Evolutionary conservation across 2,113 vertebrate species (phyloP).

Genomic region (Hippopotamus amphibius): DNA sequence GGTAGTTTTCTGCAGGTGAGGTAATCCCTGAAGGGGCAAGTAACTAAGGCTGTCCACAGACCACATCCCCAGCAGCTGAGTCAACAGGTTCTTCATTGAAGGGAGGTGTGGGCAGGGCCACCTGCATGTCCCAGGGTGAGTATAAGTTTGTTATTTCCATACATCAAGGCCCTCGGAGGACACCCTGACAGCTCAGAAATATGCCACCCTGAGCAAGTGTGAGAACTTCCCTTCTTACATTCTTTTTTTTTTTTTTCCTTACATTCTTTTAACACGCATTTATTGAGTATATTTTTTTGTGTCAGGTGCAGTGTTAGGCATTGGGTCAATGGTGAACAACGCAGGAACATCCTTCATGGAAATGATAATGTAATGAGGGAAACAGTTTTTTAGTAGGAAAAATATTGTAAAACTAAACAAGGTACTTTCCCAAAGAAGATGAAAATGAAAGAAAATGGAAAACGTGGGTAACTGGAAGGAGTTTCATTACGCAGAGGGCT

Average conservation of each 20-base stretch:
- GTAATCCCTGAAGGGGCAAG: not conserved
- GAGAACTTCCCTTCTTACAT: not conserved
- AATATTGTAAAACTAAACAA: slow-evolving; percentile 16
- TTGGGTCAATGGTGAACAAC: not conserved
- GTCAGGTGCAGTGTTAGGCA: not conserved
- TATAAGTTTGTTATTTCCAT: not conserved
- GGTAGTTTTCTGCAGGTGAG: not conserved
- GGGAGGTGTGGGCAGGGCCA: not conserved
- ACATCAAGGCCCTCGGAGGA: not conserved
- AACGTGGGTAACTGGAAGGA: not conserved
- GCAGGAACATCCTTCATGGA: not conserved
- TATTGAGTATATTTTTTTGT: not conserved
- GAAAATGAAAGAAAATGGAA: slow-evolving; percentile 3
- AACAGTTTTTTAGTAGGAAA: not conserved
- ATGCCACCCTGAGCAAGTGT: not conserved
- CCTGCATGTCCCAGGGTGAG: not conserved
- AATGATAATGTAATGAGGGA: not conserved
- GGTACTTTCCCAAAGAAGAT: not conserved
- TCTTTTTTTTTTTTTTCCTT: not conserved
- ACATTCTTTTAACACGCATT: not conserved
- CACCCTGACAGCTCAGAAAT: not conserved
- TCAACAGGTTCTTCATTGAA: not conserved
- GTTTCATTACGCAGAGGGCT: not conserved
- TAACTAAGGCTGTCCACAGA: not conserved
- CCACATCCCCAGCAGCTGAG: not conserved